These are phyloP conservation scores for Venustoraphidia nigricollis DNA, from an alignment of 2,888 invertebrate genomes.

Conservation along the genomic window DNA sequence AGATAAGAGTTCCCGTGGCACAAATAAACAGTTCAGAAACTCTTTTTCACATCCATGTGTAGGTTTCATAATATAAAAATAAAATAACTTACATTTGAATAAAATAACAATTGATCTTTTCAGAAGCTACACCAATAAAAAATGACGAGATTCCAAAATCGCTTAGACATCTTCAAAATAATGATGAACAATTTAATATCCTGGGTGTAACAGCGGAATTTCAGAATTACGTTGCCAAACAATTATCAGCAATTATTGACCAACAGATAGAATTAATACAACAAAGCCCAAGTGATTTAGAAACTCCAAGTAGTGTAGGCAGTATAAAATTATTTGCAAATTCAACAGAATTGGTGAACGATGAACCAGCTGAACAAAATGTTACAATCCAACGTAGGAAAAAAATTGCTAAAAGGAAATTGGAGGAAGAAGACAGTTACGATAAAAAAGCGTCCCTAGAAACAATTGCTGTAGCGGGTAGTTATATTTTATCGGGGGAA, in stretches of 20 bases:
- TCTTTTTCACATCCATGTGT: no score
- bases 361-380: conserved; percentile 25
- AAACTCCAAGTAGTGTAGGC: conserved; percentile 20
- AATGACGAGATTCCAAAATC: conserved; percentile 20
- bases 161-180: conserved; percentile 27
- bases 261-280: conserved; percentile 23
- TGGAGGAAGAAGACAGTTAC: conserved; percentile 12
- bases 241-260: conserved; percentile 32
- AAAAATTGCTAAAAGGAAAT: conserved; percentile 20
- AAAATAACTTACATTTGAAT: no score
- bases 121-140: no score
- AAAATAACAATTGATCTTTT: no score
- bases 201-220: conserved; percentile 34
- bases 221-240: conserved; percentile 33
- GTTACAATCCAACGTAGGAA: conserved; percentile 25
- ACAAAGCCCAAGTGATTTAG: conserved; percentile 2
- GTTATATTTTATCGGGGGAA: conserved; percentile 31
- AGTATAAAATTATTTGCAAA: conserved; percentile 32
- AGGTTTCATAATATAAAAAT: no score
- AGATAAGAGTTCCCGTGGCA: no score
- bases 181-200: conserved; percentile 36
- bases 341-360: conserved; percentile 28
- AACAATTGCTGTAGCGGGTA: conserved; percentile 27
- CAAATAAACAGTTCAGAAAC: no score
- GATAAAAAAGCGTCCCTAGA: conserved; percentile 19